A percentile compares a stretch with the other conserved stretches of the same genome.
Conservation (phyloP, 2,888 invertebrate species). For the Eupithecia vulgata region DNA sequence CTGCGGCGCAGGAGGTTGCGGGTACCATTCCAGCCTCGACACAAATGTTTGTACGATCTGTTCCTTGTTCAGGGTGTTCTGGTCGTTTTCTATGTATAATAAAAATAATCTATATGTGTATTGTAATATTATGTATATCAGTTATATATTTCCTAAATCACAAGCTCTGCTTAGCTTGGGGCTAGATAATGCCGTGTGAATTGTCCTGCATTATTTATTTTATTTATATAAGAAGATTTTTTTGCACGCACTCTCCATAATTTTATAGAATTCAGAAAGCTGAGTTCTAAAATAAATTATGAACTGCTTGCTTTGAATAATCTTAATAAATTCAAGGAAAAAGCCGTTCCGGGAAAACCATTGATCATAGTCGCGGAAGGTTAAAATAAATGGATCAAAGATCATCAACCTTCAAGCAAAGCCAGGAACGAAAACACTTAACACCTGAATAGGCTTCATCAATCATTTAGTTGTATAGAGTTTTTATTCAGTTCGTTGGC, state of each 20-base stretch:
- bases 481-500: constrained; percentile 51
- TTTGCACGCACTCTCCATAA: not conserved
- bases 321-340: constrained; percentile 15
- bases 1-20: too few species aligned
- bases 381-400: constrained; percentile 45
- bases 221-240: too few species aligned
- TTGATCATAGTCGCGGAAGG: constrained; percentile 53
- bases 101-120: too few species aligned
- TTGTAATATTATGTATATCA: too few species aligned
- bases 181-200: too few species aligned
- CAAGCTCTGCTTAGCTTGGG: too few species aligned
- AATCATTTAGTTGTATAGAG: constrained; percentile 69
- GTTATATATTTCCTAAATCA: too few species aligned
- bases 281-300: not conserved
- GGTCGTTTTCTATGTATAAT: too few species aligned
- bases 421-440: constrained; percentile 57
- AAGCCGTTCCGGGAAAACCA: constrained; percentile 43
- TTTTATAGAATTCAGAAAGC: not conserved
- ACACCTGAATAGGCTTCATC: constrained; percentile 69
- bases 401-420: constrained; percentile 53
- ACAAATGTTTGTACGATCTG: too few species aligned
- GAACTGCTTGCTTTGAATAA: not conserved
- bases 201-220: too few species aligned
- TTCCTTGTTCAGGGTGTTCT: too few species aligned
- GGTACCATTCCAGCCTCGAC: too few species aligned